These are phyloP conservation scores for Leptinotarsa juncta DNA, from an alignment of 2,888 invertebrate species.

Conservation along the genomic window DNA sequence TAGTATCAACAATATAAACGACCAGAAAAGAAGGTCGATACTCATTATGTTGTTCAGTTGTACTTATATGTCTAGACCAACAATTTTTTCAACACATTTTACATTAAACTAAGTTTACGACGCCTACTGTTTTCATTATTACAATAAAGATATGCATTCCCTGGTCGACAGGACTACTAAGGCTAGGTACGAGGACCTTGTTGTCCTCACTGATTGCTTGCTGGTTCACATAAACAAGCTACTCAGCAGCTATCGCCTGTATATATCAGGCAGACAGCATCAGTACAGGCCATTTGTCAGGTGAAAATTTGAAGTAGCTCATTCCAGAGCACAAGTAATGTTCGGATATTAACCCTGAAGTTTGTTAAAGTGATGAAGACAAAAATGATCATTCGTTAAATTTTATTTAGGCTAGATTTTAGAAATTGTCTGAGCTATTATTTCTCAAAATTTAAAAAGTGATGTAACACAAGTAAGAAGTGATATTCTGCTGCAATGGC, in stretches of 20 bases:
- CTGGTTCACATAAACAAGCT: constrained; percentile 49
- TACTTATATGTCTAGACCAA: constrained; percentile 64
- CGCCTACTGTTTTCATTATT: constrained; percentile 62
- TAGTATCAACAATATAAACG: constrained; percentile 64
- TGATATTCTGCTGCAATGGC: too few species aligned
- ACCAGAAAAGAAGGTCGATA: constrained; percentile 42
- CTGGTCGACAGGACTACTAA: constrained; percentile 65
- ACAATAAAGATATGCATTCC: constrained; percentile 66
- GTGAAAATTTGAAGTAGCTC: not conserved
- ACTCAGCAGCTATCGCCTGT: constrained; percentile 50
- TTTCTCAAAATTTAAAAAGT: too few species aligned
- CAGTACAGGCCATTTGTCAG: constrained; percentile 24
- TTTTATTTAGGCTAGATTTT: too few species aligned
- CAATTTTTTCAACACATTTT: constrained; percentile 64
- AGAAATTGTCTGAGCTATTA: too few species aligned
- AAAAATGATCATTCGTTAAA: too few species aligned
- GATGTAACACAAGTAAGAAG: too few species aligned
- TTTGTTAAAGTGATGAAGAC: too few species aligned
- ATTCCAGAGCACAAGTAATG: not conserved
- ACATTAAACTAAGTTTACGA: constrained; percentile 64
- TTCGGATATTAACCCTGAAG: too few species aligned
- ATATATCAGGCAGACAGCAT: constrained; percentile 38
- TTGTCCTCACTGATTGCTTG: constrained; percentile 44
- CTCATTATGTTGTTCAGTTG: constrained; percentile 55
- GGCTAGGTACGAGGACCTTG: constrained; percentile 59